Conservation (phyloP, 2,797 vertebrate species). For the Mus caroli region DNA sequence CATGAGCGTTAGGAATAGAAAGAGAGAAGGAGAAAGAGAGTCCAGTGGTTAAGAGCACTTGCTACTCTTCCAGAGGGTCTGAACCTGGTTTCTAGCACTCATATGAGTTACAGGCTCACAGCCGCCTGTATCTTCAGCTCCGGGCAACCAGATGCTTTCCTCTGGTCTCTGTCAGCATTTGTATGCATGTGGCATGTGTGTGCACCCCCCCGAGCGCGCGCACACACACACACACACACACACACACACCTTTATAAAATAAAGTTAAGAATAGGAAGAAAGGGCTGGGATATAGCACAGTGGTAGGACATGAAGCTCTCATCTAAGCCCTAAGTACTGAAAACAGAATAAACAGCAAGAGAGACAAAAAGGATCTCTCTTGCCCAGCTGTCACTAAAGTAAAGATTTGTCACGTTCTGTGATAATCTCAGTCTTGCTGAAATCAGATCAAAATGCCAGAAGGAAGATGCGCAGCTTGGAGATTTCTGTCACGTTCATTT, state of each 20-base stretch:
- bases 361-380: no score
- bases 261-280: not conserved
- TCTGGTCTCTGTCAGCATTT: not conserved
- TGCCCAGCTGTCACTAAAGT: not conserved
- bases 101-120: not conserved
- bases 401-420: not conserved
- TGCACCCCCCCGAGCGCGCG: not conserved
- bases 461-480: not conserved
- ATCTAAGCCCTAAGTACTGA: not conserved
- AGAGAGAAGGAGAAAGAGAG: no score
- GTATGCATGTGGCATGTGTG: not conserved
- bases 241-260: not conserved
- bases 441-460: not conserved
- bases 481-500: not conserved
- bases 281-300: not conserved
- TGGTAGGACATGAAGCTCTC: not conserved
- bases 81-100: not conserved
- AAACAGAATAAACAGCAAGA: not conserved
- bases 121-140: not conserved
- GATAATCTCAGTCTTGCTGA: not conserved
- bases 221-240: not conserved
- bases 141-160: fast-evolving
- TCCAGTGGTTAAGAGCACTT: not conserved
- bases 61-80: not conserved
- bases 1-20: not conserved